Percentiles rank a stretch among this genome's conserved stretches.
These are phyloP conservation scores for Drosophila saltans DNA, from an alignment of 1,140 invertebrate species.

Conservation along the genomic window DNA sequence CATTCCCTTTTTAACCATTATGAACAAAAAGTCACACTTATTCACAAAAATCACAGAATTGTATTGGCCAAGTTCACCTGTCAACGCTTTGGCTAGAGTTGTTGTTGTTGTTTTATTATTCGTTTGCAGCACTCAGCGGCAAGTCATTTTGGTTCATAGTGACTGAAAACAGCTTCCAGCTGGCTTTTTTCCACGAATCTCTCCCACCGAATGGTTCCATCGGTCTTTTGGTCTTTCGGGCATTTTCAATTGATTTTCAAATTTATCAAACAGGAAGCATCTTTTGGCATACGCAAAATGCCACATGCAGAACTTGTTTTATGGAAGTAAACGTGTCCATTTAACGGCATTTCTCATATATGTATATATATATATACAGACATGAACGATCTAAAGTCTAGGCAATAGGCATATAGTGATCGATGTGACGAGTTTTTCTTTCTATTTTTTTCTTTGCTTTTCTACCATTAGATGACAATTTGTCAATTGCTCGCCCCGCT, in stretches of 20 bases:
- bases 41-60: background rate
- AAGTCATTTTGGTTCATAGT: background rate
- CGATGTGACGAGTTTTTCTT: conserved; percentile 40
- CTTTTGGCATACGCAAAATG: conserved; percentile 50
- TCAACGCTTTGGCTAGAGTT: background rate
- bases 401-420: conserved; percentile 54
- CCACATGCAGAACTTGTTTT: conserved; percentile 51
- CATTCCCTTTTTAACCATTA: no score
- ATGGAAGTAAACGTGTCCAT: conserved; percentile 52
- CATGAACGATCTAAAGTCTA: conserved; percentile 15
- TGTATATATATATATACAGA: background rate
- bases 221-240: conserved; percentile 71
- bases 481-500: conserved; percentile 53
- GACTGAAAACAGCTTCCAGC: conserved; percentile 65
- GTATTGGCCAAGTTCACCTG: background rate
- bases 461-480: conserved; percentile 42
- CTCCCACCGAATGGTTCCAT: conserved; percentile 58
- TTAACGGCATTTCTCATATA: conserved; percentile 63
- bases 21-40: background rate
- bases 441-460: conserved; percentile 7
- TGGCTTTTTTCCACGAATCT: conserved; percentile 76
- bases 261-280: conserved; percentile 82
- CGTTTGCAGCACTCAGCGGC: conserved; percentile 19
- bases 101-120: background rate
- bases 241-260: conserved; percentile 79